A percentile compares a stretch with the other conserved stretches of the same genome.
Evolutionary conservation across 2,797 vertebrate species (phyloP).

Genomic region (Eulemur albifrons): DNA sequence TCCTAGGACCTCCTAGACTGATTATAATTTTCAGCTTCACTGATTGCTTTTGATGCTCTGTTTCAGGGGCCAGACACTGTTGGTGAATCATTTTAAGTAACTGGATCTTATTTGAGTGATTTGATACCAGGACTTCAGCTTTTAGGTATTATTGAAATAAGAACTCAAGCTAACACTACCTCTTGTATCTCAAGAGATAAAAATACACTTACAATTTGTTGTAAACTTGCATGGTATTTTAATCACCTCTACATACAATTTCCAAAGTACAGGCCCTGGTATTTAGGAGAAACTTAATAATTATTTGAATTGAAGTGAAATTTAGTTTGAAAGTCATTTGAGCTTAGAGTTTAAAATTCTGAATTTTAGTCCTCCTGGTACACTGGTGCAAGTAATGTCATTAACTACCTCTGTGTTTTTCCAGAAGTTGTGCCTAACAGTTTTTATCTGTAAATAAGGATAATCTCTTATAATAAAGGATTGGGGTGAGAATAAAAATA

Average conservation of each 20-base stretch:
- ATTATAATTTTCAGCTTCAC: constrained; percentile 29
- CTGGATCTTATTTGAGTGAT: background rate
- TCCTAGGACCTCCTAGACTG: background rate
- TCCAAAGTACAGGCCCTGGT: background rate
- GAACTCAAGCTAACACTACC: background rate
- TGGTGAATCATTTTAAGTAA: background rate
- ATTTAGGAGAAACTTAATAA: background rate
- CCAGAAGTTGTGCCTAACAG: background rate
- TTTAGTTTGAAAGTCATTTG: constrained; percentile 21
- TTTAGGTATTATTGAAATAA: background rate
- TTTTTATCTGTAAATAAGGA: background rate
- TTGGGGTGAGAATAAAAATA: background rate
- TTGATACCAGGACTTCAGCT: background rate
- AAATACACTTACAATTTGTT: background rate
- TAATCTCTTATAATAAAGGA: background rate
- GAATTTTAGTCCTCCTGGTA: background rate
- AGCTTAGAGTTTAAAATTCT: background rate
- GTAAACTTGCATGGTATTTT: background rate
- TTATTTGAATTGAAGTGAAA: background rate
- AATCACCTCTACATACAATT: background rate
- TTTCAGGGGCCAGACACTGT: background rate
- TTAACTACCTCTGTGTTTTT: background rate
- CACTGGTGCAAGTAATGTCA: background rate
- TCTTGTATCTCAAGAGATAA: background rate
- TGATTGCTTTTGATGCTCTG: background rate